Evolutionary conservation across 1,140 invertebrate genomes (phyloP).

Genomic region (Vanessa tameamea): DNA sequence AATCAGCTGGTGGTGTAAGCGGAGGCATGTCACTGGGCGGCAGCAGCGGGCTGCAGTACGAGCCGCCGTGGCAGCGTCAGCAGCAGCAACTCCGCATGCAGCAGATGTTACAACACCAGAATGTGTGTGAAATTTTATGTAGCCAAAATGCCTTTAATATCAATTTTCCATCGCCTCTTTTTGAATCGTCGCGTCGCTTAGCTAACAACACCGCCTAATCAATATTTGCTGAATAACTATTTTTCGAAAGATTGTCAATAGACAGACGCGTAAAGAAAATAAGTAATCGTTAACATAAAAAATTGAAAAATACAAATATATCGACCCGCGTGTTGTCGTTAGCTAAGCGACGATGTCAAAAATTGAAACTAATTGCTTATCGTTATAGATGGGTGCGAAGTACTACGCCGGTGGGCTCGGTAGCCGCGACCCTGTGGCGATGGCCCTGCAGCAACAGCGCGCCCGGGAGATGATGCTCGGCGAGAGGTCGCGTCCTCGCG

Average conservation of each 20-base stretch:
- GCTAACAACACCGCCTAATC: background rate
- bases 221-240: too few relatives aligned
- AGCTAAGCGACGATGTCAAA: background rate
- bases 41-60: slow-evolving; percentile 67
- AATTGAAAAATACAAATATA: too few relatives aligned
- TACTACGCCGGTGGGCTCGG: slow-evolving; percentile 78
- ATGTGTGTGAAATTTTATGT: slow-evolving; percentile 46
- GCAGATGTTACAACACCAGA: slow-evolving; percentile 71
- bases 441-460: slow-evolving; percentile 74
- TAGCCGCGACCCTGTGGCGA: slow-evolving; percentile 76
- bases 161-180: background rate
- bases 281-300: too few relatives aligned
- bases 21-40: slow-evolving; percentile 58
- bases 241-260: too few relatives aligned
- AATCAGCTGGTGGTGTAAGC: slow-evolving; percentile 36
- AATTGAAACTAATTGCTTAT: background rate
- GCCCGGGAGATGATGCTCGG: slow-evolving; percentile 72
- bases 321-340: background rate
- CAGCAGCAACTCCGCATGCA: slow-evolving; percentile 71
- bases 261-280: too few relatives aligned
- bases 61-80: slow-evolving; percentile 75
- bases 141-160: background rate
- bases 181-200: background rate
- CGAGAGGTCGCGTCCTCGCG: slow-evolving; percentile 42
- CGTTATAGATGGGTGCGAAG: slow-evolving; percentile 63